Percentiles rank a stretch among this genome's conserved stretches.
These are phyloP conservation scores for Hucho hucho DNA, from an alignment of 2,113 vertebrate species.

Conservation along the genomic window DNA sequence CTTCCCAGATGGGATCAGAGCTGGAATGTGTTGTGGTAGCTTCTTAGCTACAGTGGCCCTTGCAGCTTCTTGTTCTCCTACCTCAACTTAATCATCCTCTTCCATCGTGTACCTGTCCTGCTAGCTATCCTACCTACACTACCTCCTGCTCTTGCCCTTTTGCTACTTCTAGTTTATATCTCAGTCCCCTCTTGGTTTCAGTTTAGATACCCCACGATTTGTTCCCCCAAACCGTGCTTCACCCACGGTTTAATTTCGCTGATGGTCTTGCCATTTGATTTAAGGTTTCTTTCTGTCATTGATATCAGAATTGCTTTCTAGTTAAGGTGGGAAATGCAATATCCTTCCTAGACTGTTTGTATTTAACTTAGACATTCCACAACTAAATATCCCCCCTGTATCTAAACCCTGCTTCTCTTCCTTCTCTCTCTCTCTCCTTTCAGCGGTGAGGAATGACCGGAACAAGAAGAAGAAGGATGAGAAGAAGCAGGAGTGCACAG, in stretches of 20 bases:
- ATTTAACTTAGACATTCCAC: too few relatives aligned
- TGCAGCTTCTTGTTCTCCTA: background rate
- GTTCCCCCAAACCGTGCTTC: background rate
- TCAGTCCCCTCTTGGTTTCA: too few relatives aligned
- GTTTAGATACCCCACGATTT: background rate
- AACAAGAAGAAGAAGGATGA: constrained; percentile 99
- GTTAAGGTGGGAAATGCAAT: too few relatives aligned
- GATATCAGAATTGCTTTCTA: too few relatives aligned
- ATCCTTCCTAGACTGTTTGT: too few relatives aligned
- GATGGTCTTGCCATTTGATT: background rate
- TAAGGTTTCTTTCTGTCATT: background rate
- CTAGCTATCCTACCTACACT: background rate
- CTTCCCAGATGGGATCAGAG: constrained; percentile 39
- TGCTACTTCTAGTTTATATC: background rate
- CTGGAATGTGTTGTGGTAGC: constrained; percentile 22
- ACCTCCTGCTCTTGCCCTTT: background rate
- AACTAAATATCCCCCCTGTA: background rate
- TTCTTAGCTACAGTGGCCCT: constrained; percentile 29
- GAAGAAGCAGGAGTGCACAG: constrained; percentile 88
- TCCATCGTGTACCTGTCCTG: background rate
- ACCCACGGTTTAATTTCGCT: background rate
- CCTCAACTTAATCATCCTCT: background rate
- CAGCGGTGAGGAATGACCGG: constrained; percentile 94
- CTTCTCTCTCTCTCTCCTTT: background rate
- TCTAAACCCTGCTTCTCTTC: background rate